Conservation (phyloP, 2,888 invertebrate species). For the Meganola albula region DNA sequence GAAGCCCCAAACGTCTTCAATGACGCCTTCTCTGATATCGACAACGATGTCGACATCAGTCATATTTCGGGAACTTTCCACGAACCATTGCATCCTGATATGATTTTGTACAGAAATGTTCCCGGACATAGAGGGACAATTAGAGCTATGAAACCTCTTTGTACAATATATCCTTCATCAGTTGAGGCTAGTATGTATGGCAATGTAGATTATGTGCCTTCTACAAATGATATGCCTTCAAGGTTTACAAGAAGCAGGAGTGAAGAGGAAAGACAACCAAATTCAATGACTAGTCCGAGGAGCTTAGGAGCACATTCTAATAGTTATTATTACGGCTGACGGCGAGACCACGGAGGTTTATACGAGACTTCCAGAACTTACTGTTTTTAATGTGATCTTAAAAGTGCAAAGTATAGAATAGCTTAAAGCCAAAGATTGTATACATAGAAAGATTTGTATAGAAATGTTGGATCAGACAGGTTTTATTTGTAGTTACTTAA, state of each 20-base stretch:
- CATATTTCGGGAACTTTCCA: conserved; percentile 71
- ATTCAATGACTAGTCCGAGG: conserved; percentile 59
- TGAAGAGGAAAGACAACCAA: conserved; percentile 43
- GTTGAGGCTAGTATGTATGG: conserved; percentile 64
- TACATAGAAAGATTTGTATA: no score
- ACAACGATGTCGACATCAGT: conserved; percentile 63
- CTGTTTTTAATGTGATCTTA: conserved; percentile 40
- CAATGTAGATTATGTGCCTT: conserved; percentile 54
- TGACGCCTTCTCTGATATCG: conserved; percentile 62
- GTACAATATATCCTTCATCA: conserved; percentile 63
- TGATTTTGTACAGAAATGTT: conserved; percentile 64
- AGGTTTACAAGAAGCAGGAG: conserved; percentile 47
- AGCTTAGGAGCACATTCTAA: conserved; percentile 61
- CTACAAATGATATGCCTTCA: conserved; percentile 40
- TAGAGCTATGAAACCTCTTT: conserved; percentile 65
- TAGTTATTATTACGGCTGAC: conserved; percentile 68
- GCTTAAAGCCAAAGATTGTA: conserved; percentile 28
- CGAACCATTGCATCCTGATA: conserved; percentile 66
- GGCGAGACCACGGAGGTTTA: conserved; percentile 33
- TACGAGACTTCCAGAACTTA: conserved; percentile 44
- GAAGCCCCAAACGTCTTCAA: conserved; percentile 67
- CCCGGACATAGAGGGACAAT: conserved; percentile 56
- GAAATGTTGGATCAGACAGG: conserved; percentile 14
- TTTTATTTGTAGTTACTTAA: conserved; percentile 22
- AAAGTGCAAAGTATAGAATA: conserved; percentile 12